Base-by-base conservation (phyloP, 2,113 vertebrate genomes). In the Coreoperca whiteheadi region DNA sequence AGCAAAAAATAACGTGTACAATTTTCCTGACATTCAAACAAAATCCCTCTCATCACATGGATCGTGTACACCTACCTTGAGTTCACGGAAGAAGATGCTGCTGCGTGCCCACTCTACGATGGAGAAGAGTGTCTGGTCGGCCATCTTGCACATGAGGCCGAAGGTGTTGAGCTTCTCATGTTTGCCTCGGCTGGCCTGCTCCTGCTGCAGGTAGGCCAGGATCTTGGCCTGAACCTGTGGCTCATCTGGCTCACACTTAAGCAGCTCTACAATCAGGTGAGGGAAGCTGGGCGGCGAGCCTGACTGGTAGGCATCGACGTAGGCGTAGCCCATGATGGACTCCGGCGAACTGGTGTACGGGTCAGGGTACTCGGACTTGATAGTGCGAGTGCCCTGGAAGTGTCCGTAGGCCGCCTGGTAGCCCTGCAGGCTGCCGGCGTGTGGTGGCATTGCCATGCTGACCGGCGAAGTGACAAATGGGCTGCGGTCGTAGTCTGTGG, bases 61-160 rank as follows among this genome's bases (percentile, higher is more conserved):
- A 72, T 20, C 41, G 32, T 51, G 74, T 10, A 30, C 57, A 67
- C 91, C 1, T 97, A 99, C 98, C 98, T 99, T 99, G 46, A 99
- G 97, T 90, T 99, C 98, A 91, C 97, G 94, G 94, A 99, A 99
- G 96, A 99, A 99, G 91, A 99, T 95, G 93, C 98, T 99, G 95
- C 98, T 98, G 89, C 98, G 96, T 34, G 98, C 98, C 98, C 98
- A 99, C 90, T 99, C 98, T 10, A 99, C 98, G 30, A 99, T 99
- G 89, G 98, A 98, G 96, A 99, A 99, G 76, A 99, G 97, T 1
- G 98, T 99, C 93, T 99, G 98, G 93, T 99, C 98, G 0, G 98
- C 98, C 98, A 99, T 99, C 96, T 99, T 99, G 92, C 98, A 99
- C 97, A 99, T 98, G 66, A 99, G 97, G 79, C 98, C 98, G 34